A percentile compares a stretch with the other conserved stretches of the same genome.
Conservation (phyloP, 1,140 invertebrate species). For the Drosophila navojoa region DNA sequence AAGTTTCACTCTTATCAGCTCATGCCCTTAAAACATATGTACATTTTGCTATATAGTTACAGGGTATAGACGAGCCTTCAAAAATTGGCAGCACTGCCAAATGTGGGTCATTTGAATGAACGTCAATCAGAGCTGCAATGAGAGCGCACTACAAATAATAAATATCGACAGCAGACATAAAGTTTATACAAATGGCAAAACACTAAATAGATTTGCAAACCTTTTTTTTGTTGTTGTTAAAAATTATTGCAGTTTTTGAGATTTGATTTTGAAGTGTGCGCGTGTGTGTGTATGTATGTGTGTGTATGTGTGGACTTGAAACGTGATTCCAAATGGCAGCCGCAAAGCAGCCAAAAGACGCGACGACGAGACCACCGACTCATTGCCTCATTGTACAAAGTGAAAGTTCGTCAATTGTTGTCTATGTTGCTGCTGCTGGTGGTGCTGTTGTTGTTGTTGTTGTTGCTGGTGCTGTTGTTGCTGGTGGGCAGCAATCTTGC, state of each 20-base stretch:
- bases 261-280: conserved; percentile 1
- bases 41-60: too few relatives aligned
- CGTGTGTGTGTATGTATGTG: neutral
- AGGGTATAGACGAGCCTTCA: too few relatives aligned
- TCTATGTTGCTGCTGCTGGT: neutral
- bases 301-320: conserved; percentile 45
- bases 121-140: neutral
- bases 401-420: conserved; percentile 67
- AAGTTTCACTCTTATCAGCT: too few relatives aligned
- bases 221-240: neutral
- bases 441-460: too few relatives aligned
- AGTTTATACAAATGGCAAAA: neutral
- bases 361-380: conserved; percentile 14
- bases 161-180: neutral
- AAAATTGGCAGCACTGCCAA: neutral
- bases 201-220: conserved; percentile 3
- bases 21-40: too few relatives aligned
- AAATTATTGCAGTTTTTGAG: conserved; percentile 1
- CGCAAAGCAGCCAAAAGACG: conserved; percentile 8
- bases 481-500: conserved; percentile 29
- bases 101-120: neutral
- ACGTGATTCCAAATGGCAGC: conserved; percentile 54
- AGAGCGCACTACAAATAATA: conserved; percentile 1
- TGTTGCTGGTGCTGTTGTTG: neutral
- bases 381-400: conserved; percentile 60